Percentiles rank a stretch among this genome's conserved stretches.
phyloP scores from a whole-genome alignment of 2,113 vertebrate species.

The Cyphomyrus plagiostoma region DNA sequence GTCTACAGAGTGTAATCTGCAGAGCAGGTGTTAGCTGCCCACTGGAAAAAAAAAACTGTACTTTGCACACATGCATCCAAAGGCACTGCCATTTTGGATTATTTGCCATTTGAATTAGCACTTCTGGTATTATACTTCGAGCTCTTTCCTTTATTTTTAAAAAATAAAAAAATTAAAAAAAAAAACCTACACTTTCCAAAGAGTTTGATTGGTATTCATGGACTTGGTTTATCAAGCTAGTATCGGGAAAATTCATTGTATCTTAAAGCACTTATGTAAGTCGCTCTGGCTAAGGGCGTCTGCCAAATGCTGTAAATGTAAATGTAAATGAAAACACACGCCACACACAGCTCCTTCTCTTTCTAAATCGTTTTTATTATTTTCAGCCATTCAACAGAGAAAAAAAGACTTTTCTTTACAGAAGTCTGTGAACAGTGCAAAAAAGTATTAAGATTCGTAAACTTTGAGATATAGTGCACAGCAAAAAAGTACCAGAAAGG shows the following conservation, averaged over 20 bases:
- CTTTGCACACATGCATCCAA: not conserved
- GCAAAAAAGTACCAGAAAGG: slow-evolving; percentile 13
- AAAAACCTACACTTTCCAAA: too few relatives aligned
- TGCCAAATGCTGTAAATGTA: too few relatives aligned
- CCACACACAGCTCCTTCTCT: not conserved
- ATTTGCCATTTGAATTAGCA: too few relatives aligned
- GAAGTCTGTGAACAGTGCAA: slow-evolving; percentile 60
- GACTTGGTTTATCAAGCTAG: too few relatives aligned
- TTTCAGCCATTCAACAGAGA: slow-evolving; percentile 55
- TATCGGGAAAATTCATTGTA: too few relatives aligned
- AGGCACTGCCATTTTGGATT: not conserved
- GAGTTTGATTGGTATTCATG: too few relatives aligned
- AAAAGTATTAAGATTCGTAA: slow-evolving; percentile 43
- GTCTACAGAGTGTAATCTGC: not conserved
- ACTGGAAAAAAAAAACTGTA: not conserved
- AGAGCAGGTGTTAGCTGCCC: not conserved
- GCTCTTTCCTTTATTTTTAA: too few relatives aligned
- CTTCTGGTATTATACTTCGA: too few relatives aligned
- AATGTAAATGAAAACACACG: not conserved
- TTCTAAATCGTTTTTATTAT: slow-evolving; percentile 49
- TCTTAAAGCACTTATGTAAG: too few relatives aligned
- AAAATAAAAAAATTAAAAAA: too few relatives aligned
- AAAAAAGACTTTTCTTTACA: slow-evolving; percentile 39
- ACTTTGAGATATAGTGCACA: slow-evolving; percentile 39
- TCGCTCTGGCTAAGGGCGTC: too few relatives aligned